These are phyloP conservation scores for Chymomyza fuscimana DNA, from an alignment of 2,888 invertebrate species.

Conservation along the genomic window DNA sequence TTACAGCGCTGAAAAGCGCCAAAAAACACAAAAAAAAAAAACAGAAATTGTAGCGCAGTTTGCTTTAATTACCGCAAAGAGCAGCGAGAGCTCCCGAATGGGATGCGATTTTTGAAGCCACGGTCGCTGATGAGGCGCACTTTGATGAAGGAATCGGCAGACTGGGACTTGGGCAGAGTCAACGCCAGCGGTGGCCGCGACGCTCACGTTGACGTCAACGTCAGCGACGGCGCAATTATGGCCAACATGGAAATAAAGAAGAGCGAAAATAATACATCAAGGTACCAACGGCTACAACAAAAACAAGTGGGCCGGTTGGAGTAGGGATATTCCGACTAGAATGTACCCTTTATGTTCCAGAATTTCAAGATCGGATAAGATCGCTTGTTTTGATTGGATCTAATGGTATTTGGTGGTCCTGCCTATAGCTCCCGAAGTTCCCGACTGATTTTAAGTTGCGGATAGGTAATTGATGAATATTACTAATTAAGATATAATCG, in stretches of 20 bases:
- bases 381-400: no score
- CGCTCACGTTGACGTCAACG: not conserved
- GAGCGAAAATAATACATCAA: conserved; percentile 65
- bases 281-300: conserved; percentile 37
- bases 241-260: conserved; percentile 68
- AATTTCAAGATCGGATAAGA: no score
- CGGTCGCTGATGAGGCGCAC: conserved; percentile 66
- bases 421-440: no score
- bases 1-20: conserved; percentile 70
- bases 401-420: no score
- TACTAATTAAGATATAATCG: no score
- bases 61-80: conserved; percentile 63
- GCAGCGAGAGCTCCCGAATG: conserved; percentile 6
- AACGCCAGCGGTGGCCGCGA: conserved; percentile 24
- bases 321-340: not conserved
- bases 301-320: no score
- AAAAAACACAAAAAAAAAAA: conserved; percentile 61
- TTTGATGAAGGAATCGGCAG: conserved; percentile 69
- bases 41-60: conserved; percentile 48
- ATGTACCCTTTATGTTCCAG: not conserved
- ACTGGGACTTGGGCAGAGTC: conserved; percentile 27
- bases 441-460: no score
- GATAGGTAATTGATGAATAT: no score
- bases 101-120: conserved; percentile 30
- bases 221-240: conserved; percentile 57